phyloP scores from a whole-genome alignment of 2,113 vertebrate genomes.

The Nothoprocta perdicaria region DNA sequence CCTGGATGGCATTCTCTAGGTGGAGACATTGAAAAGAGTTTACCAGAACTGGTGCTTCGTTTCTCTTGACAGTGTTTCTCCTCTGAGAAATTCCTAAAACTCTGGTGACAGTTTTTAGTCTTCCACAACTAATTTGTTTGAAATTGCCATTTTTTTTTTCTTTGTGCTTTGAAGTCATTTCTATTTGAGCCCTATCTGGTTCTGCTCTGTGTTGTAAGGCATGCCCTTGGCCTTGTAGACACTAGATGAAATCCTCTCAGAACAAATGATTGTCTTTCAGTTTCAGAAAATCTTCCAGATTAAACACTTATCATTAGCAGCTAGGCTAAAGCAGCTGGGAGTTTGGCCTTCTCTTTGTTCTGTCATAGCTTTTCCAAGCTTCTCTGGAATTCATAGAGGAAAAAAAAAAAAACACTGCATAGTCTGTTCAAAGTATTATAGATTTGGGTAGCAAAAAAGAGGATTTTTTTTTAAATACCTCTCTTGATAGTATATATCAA shows the following conservation, averaged over 20 bases:
- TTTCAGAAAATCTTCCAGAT: neutral
- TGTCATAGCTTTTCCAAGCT: neutral
- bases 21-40: neutral
- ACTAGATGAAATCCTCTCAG: neutral
- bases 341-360: neutral
- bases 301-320: neutral
- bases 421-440: neutral
- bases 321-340: neutral
- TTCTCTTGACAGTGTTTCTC: neutral
- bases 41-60: neutral
- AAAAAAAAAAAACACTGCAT: neutral
- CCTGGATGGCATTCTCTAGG: neutral
- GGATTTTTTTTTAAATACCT: neutral
- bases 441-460: neutral
- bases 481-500: neutral
- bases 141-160: neutral
- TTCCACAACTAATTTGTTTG: neutral
- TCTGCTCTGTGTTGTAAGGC: neutral
- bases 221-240: neutral
- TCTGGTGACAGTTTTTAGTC: neutral
- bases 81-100: neutral
- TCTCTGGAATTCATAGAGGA: neutral
- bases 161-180: neutral
- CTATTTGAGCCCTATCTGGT: neutral
- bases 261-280: neutral